Evolutionary conservation across 2,113 vertebrate genomes (phyloP).

Genomic region (Equus przewalskii): DNA sequence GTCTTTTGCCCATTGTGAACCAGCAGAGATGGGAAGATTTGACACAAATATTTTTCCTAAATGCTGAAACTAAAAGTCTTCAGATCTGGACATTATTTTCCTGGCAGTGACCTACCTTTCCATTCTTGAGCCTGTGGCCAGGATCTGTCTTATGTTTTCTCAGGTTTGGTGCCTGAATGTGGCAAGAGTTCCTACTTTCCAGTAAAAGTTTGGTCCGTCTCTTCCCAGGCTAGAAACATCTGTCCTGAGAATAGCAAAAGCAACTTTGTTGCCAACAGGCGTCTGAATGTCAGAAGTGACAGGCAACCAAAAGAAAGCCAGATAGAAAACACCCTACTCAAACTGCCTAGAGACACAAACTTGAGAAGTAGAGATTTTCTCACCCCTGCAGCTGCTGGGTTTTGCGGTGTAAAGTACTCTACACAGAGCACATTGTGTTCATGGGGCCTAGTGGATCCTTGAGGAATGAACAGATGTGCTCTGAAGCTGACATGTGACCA

Average conservation of each 20-base stretch:
- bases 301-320: slow-evolving; percentile 80
- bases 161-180: slow-evolving; percentile 71
- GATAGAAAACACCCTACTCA: slow-evolving; percentile 79
- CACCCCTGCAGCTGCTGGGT: slow-evolving; percentile 81
- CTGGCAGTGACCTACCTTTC: slow-evolving; percentile 66
- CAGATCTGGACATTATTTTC: slow-evolving; percentile 73
- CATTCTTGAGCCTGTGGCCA: slow-evolving; percentile 60
- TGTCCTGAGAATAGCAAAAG: slow-evolving; percentile 69
- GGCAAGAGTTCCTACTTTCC: slow-evolving; percentile 78
- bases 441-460: slow-evolving; percentile 81
- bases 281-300: slow-evolving; percentile 82
- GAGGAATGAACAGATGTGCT: slow-evolving; percentile 85
- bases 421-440: slow-evolving; percentile 83
- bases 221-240: slow-evolving; percentile 80
- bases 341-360: slow-evolving; percentile 82
- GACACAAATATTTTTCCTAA: slow-evolving; percentile 65
- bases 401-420: slow-evolving; percentile 80
- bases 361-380: slow-evolving; percentile 83
- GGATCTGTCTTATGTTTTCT: slow-evolving; percentile 75
- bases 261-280: slow-evolving; percentile 76
- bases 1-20: slow-evolving; percentile 12
- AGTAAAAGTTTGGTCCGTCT: slow-evolving; percentile 76
- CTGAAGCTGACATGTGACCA: slow-evolving; percentile 81
- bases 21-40: slow-evolving; percentile 20
- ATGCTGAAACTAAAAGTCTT: slow-evolving; percentile 63